Evolutionary conservation across 1,140 invertebrate species (phyloP).

Genomic region (Drosophila miranda): DNA sequence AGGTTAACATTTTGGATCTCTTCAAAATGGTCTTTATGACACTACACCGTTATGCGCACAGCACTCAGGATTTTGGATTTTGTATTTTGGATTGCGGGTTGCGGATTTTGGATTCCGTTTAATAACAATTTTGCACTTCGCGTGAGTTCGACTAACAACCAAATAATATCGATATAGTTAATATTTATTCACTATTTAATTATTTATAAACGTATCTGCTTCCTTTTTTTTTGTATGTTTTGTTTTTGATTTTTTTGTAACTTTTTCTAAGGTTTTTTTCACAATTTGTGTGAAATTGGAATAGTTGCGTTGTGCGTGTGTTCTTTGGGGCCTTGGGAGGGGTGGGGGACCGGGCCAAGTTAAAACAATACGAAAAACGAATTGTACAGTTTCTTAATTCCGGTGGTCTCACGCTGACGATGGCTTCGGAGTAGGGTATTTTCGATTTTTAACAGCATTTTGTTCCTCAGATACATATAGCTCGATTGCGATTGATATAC

Average conservation of each 20-base stretch:
- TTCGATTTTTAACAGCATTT: conserved; percentile 86
- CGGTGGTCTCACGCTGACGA: conserved; percentile 90
- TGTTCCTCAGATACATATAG: conserved; percentile 82
- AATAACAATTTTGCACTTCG: conserved; percentile 36
- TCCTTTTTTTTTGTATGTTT: conserved; percentile 39
- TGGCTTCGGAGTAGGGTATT: conserved; percentile 89
- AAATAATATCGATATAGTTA: conserved; percentile 73
- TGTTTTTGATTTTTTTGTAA: conserved; percentile 36
- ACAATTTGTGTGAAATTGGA: conserved; percentile 55
- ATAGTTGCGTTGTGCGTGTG: conserved; percentile 66
- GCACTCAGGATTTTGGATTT: conserved; percentile 41
- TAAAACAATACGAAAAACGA: conserved; percentile 93
- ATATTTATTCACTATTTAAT: conserved; percentile 23
- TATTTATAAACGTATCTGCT: conserved; percentile 29
- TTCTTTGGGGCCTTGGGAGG: conserved; percentile 40
- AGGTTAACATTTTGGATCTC: conserved; percentile 62
- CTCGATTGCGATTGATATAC: conserved; percentile 78
- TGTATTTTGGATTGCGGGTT: background rate
- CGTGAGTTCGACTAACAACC: conserved; percentile 73
- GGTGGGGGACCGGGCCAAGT: conserved; percentile 73
- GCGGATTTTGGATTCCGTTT: background rate
- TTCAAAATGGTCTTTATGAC: conserved; percentile 39
- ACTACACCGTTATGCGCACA: conserved; percentile 48
- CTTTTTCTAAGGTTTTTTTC: conserved; percentile 42
- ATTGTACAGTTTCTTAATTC: conserved; percentile 92